Evolutionary conservation across 1,140 invertebrate genomes (phyloP), one percentile per base, ranked within the genome.

Genomic region (Steinernema feltiae): DNA sequence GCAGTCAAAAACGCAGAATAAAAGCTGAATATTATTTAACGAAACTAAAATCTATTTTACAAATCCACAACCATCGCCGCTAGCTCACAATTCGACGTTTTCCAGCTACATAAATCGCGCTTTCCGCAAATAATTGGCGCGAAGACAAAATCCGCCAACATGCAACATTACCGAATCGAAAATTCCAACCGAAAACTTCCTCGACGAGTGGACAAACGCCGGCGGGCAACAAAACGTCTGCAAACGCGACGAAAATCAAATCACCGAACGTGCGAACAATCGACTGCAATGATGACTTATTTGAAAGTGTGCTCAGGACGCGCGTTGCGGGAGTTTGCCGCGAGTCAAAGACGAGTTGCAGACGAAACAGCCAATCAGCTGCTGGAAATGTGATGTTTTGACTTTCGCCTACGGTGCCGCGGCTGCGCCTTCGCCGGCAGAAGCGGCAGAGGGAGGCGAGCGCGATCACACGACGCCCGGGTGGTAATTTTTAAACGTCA

Each of bases 301-400:
- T 63, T 21, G 24, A 63, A 63, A 3, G 12, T 27, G 12, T 3
- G 53, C 53, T 63, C 53, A 63, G 3, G 53, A 3, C 12, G 12
- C 2, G 7, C 53, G 53, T 3, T 3, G 15, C 24, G 24, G 24
- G 53, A 63, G 7, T 21, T 3, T 3, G 15, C 24, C 3, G 53
- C 15, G 24, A 15, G 24, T 63, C 53, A 27, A 63, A 63, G 2
- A 7, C 35, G 35, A 7, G 7, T 41, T 18, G 7, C 35, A 18
- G 12, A 15, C 53, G 24, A 3, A 63, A 15, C 53, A n/a, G 7
- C 41, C 53, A 63, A 63, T 63, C 53, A 63, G 53, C 53, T 63
- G 53, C 53, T 63, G 7, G 12, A 63, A 63, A 63, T 63, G 53
- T 63, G 53, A 63, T 63, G 53, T 63, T 63, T 27, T 63, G 53